Base-by-base conservation (phyloP, 2,888 invertebrate species). In the Epistrophe grossulariae region DNA sequence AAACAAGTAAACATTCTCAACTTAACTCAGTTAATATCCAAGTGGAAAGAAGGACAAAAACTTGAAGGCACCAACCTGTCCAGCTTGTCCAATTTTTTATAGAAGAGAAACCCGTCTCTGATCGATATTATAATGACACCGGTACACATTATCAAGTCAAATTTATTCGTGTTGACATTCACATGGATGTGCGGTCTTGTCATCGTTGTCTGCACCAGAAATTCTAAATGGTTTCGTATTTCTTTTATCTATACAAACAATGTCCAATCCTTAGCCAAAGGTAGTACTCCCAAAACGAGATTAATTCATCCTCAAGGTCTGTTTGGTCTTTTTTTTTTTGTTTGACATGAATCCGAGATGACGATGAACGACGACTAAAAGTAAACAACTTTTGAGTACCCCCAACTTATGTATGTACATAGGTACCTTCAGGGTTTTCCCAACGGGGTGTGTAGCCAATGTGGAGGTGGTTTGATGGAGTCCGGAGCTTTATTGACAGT, bases 41-140 rank as follows among this genome's bases (percentile, higher is more conserved):
- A 19, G 13, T 11, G 35, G 9, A 1, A 13, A 78, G 59, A 70
- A 78, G 59, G 70, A 43, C 43, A 71, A 71, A 62, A 79, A 71
- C 71, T 79, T 62, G 71, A 71, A 35, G 79, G 64, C 71, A n/a
- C n/a, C n/a, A 71, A 79, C 71, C 64, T 45, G 45, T 45, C 45
- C 28, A 31, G 64, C 45, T 31, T 64, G 55, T 79, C 79, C 62
- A 72, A 79, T 17, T 60, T 17, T 60, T 45, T 6, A 7, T 43
- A 9, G 7, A 17, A 64, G 57, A 50, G 28, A 24, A 64, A 50
- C 50, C n/a, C 17, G 78, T 43, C 19, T 60, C 19, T 40, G 40
- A 59, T 43, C 17, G 55, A 79, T 38, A 40, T 79, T 68, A 35
- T 35, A 80, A 68, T 74, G 66, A 52, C 48, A 57, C 24, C 57